Percentiles rank a stretch among this genome's conserved stretches.
These are phyloP conservation scores for Pantelozetes paolii DNA, from an alignment of 2,888 invertebrate species.

Conservation along the genomic window DNA sequence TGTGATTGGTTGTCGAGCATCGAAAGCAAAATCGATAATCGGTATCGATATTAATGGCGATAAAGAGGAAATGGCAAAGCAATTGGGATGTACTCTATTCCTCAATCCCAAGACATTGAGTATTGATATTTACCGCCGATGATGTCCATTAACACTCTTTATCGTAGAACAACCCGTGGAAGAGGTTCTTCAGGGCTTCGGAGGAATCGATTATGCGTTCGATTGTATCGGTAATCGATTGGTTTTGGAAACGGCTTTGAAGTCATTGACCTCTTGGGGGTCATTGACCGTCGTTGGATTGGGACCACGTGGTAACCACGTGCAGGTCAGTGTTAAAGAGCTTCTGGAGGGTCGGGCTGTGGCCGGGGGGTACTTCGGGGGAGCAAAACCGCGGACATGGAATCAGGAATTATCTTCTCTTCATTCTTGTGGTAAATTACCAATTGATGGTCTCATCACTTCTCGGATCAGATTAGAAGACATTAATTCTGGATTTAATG, in stretches of 20 bases:
- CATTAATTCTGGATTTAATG: conserved; percentile 33
- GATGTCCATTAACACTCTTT: no score
- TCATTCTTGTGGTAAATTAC: background rate
- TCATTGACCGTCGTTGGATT: conserved; percentile 23
- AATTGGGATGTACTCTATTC: no score
- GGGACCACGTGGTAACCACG: background rate
- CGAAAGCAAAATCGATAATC: no score
- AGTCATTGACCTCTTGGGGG: background rate
- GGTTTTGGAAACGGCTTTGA: background rate
- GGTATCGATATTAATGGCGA: no score
- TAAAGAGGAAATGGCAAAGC: no score
- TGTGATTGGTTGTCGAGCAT: no score
- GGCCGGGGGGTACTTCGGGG: conserved; percentile 29
- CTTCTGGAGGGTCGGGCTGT: background rate
- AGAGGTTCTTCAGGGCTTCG: background rate
- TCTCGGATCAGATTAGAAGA: conserved; percentile 8
- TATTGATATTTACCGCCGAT: no score
- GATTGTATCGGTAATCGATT: conserved; percentile 43
- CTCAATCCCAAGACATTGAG: no score
- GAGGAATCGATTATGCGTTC: conserved; percentile 45
- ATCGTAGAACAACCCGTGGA: background rate
- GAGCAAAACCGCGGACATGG: background rate
- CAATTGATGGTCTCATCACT: conserved; percentile 4
- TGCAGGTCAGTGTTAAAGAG: background rate
- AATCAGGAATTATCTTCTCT: background rate